These are phyloP conservation scores for Epinotia ramella DNA, from an alignment of 2,888 invertebrate genomes.

Conservation along the genomic window DNA sequence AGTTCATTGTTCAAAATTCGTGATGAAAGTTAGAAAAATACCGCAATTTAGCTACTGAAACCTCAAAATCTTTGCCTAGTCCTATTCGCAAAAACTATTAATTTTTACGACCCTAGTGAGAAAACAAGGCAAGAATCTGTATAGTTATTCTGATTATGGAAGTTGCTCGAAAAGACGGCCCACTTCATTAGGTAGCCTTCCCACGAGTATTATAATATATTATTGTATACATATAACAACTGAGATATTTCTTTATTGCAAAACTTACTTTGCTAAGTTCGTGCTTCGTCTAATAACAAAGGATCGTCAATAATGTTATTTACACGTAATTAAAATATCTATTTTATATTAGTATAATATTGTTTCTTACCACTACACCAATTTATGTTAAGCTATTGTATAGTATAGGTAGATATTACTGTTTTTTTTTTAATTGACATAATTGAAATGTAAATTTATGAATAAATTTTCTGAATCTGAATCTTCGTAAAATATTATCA, in stretches of 20 bases:
- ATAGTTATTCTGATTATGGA: slow-evolving; percentile 34
- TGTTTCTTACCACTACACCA: too few species aligned
- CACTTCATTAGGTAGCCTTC: slow-evolving; percentile 19
- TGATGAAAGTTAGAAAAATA: not conserved
- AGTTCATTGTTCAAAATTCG: not conserved
- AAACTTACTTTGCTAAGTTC: slow-evolving; percentile 21
- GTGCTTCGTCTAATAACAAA: not conserved
- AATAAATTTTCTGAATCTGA: too few species aligned
- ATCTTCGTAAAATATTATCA: not conserved
- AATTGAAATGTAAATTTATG: too few species aligned
- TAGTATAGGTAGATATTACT: too few species aligned
- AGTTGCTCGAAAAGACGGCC: slow-evolving; percentile 22
- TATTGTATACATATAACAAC: slow-evolving; percentile 8
- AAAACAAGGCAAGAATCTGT: slow-evolving; percentile 28
- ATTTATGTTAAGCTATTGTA: too few species aligned
- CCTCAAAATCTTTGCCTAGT: not conserved
- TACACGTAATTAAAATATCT: not conserved
- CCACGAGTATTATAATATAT: slow-evolving; percentile 21
- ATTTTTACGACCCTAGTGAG: not conserved
- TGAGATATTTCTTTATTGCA: slow-evolving; percentile 32
- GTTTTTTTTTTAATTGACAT: too few species aligned
- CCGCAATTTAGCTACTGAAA: too few species aligned
- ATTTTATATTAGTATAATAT: too few species aligned
- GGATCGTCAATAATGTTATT: not conserved
- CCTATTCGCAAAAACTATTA: not conserved